Conservation (phyloP, 2,888 invertebrate genomes). For the Pasiphila rectangulata region DNA sequence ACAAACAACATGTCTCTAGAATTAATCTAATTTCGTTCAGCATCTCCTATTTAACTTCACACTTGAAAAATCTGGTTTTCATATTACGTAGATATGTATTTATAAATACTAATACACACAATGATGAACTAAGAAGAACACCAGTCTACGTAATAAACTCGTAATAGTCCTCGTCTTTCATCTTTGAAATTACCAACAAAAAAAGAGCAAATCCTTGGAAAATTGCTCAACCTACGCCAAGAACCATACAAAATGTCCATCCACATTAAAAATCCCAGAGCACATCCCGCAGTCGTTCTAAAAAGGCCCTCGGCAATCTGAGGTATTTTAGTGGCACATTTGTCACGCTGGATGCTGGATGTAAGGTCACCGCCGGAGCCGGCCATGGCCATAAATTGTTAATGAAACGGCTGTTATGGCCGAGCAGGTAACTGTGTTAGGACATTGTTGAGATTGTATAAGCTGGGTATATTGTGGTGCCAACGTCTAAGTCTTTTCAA, state of each 20-base stretch:
- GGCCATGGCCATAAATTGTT: slow-evolving; percentile 51
- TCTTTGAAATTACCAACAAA: no score
- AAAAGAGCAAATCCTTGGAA: no score
- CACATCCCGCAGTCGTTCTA: background rate
- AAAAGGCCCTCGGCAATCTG: slow-evolving; percentile 31
- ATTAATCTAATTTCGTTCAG: no score
- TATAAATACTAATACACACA: no score
- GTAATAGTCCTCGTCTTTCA: no score
- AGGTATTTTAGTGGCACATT: slow-evolving; percentile 41
- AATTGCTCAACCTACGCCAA: background rate
- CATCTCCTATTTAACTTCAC: no score
- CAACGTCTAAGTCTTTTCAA: no score
- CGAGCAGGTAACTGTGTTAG: slow-evolving; percentile 30
- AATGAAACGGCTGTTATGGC: slow-evolving; percentile 56
- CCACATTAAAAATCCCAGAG: background rate
- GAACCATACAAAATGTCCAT: background rate
- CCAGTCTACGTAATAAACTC: no score
- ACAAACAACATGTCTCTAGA: no score
- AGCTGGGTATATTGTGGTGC: background rate
- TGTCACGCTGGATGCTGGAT: slow-evolving; percentile 46
- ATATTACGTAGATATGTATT: no score
- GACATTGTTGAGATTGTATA: slow-evolving; percentile 1
- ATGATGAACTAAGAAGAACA: no score
- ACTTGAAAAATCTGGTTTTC: no score
- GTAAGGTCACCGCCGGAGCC: slow-evolving; percentile 43